phyloP scores from a whole-genome alignment of 2,888 invertebrate species.

The Silvanus unidentatus region DNA sequence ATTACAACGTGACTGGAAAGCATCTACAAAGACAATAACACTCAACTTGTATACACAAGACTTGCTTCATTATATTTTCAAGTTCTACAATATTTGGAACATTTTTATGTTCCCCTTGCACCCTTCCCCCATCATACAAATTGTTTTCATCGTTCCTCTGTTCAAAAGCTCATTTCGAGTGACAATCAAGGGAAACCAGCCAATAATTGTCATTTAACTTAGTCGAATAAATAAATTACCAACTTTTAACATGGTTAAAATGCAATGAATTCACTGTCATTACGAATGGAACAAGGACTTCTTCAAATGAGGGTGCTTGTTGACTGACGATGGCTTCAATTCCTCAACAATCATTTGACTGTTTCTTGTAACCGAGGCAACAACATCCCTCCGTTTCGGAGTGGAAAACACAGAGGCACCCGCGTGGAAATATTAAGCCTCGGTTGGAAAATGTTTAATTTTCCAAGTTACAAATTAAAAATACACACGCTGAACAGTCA shows the following conservation, averaged over 20 bases:
- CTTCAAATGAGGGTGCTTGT: too few relatives aligned
- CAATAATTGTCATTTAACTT: slow-evolving; percentile 2
- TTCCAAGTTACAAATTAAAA: slow-evolving; percentile 23
- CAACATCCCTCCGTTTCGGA: not conserved
- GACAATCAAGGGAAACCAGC: not conserved
- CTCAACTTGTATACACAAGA: too few relatives aligned
- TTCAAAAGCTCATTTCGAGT: not conserved
- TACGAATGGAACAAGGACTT: not conserved
- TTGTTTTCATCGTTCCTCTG: not conserved
- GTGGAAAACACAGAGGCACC: slow-evolving; percentile 16
- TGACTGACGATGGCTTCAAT: not conserved
- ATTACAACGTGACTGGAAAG: too few relatives aligned
- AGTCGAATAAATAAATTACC: not conserved
- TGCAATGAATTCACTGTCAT: not conserved
- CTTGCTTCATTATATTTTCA: too few relatives aligned
- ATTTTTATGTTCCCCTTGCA: too few relatives aligned
- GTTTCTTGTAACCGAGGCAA: slow-evolving; percentile 1
- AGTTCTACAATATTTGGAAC: too few relatives aligned
- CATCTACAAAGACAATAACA: too few relatives aligned
- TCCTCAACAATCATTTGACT: not conserved
- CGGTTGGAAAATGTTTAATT: slow-evolving; percentile 23
- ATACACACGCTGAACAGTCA: slow-evolving; percentile 21
- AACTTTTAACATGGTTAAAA: not conserved
- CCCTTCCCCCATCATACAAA: not conserved
- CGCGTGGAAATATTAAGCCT: slow-evolving; percentile 23